Evolutionary conservation across 2,797 vertebrate genomes (phyloP), one percentile per base, ranked within the genome.

Genomic region (Threskiornis aethiopicus): DNA sequence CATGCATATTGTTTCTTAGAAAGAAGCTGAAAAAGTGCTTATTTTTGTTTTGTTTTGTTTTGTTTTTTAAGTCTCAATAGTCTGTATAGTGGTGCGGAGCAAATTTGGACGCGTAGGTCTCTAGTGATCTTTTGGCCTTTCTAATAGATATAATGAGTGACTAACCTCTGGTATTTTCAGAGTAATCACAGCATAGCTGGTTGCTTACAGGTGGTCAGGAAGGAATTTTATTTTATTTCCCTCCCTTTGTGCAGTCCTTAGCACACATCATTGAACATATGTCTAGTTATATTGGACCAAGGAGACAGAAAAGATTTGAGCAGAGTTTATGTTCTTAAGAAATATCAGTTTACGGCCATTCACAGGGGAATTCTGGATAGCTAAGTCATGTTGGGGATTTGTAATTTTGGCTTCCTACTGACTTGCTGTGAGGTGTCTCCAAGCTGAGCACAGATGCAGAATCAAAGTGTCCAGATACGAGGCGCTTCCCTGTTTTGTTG

Each of bases 261-360:
- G 72, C 84, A 58, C 81, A 81, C 37, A 52, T 82, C 75, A 67
- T 21, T 96, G 90, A 93, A 52, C 64, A 16, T 83, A 58, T 31
- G 47, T 81, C 84, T 91, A 46, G 87, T 59, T 95, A 37, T 95
- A 87, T 87, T 89, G 93, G 86, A 91, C 86, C 76, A 55, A 92
- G 69, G 92, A 93, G 86, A 91, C 81, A 46, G 64, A 70, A 26
- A 66, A 93, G 71, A 88, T 94, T 75, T 75, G 58, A 93, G 72
- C 17, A 33, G 84, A 93, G n/a, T 96, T 91, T 82, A 59, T 90
- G 82, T 87, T 94, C 76, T 76, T 86, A 91, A 94, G 85, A 87
- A 90, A 65, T 94, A 84, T 13, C 69, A 77, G 35, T 47, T 96
- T 89, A 89, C 0, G 0, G 49, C 25, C 46, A 62, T 84, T 91